Evolutionary conservation across 2,797 vertebrate genomes (phyloP).

Genomic region (Esox lucius): DNA sequence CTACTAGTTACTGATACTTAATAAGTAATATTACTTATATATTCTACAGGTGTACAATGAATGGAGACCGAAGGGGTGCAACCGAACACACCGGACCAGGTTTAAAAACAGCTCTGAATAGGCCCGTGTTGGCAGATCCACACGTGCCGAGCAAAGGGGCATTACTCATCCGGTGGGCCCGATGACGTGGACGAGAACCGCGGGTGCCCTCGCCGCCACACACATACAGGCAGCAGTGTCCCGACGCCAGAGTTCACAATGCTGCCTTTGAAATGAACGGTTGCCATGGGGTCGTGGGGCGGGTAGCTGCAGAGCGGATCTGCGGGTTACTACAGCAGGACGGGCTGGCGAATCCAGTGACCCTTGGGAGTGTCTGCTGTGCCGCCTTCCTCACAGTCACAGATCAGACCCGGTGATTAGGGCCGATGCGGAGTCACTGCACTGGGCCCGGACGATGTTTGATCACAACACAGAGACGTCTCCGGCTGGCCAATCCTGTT

Average conservation of each 20-base stretch:
- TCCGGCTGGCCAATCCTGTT: no score
- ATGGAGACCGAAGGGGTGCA: no score
- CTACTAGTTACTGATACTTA: background rate
- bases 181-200: conserved; percentile 31
- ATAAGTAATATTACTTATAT: background rate
- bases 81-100: no score
- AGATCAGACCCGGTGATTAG: no score
- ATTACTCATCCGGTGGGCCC: conserved; percentile 41
- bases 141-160: conserved; percentile 37
- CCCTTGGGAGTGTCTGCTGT: no score
- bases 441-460: no score
- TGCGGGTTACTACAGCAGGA: conserved; percentile 2
- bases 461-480: no score
- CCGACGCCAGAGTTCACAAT: conserved; percentile 42
- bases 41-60: background rate
- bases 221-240: conserved; percentile 8
- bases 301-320: conserved; percentile 15
- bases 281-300: background rate
- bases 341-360: no score
- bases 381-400: no score
- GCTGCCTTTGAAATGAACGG: conserved; percentile 30
- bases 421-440: no score
- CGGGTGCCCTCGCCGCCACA: conserved; percentile 18
- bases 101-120: no score
- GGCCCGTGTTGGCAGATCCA: conserved; percentile 9